phyloP scores from a whole-genome alignment of 1,140 invertebrate genomes.

The Scaptodrosophila lebanonensis region DNA sequence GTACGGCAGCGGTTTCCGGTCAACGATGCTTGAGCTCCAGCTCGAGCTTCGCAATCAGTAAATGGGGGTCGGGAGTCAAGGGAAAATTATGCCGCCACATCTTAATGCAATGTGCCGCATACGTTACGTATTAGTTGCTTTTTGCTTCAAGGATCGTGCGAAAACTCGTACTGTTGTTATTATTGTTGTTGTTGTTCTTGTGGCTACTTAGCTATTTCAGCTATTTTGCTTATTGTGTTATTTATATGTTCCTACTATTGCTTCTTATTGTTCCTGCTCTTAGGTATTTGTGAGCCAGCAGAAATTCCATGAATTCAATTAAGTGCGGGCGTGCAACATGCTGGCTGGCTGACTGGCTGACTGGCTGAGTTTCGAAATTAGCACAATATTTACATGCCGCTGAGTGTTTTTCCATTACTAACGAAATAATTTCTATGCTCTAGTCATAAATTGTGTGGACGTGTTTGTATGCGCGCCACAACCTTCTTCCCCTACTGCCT shows the following conservation, averaged over 20 bases:
- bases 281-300: neutral
- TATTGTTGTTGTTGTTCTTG: neutral
- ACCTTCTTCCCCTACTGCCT: too few species aligned
- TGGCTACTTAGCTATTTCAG: slow-evolving; percentile 28
- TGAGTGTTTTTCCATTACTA: too few species aligned
- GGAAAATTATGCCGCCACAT: too few species aligned
- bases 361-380: slow-evolving; percentile 33
- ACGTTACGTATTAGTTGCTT: slow-evolving; percentile 32
- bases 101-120: slow-evolving; percentile 28
- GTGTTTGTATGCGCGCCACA: too few species aligned
- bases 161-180: neutral
- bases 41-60: neutral
- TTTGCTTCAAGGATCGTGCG: slow-evolving; percentile 6
- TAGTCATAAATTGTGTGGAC: too few species aligned
- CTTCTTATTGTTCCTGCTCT: too few species aligned
- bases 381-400: neutral
- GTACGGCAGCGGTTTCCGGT: slow-evolving; percentile 24
- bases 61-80: too few species aligned
- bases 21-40: neutral
- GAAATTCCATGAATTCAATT: slow-evolving; percentile 28
- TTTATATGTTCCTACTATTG: neutral
- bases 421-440: too few species aligned
- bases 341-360: too few species aligned
- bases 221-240: slow-evolving; percentile 37
- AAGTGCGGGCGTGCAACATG: slow-evolving; percentile 19